A percentile compares a stretch with the other conserved stretches of the same genome.
phyloP scores from a whole-genome alignment of 2,113 vertebrate genomes.

The Chamaetylas fuelleborni region DNA sequence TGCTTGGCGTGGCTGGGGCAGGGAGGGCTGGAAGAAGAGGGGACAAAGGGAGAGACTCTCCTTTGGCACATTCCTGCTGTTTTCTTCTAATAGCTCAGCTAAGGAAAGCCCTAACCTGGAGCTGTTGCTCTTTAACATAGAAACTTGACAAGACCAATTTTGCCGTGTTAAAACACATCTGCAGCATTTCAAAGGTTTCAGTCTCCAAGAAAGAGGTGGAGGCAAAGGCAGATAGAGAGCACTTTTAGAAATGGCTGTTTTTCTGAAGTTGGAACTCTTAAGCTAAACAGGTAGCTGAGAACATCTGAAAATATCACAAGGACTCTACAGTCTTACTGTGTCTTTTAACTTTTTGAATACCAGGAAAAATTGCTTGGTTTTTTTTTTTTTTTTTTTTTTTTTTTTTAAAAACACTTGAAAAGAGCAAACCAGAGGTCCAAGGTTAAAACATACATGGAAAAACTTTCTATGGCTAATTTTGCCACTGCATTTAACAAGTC shows the following conservation, averaged over 20 bases:
- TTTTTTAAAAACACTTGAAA: not conserved
- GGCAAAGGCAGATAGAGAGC: not conserved
- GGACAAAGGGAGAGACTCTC: fast-evolving
- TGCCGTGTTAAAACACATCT: not conserved
- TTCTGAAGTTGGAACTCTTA: not conserved
- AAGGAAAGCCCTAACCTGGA: not conserved
- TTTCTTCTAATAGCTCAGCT: not conserved
- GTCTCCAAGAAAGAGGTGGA: not conserved
- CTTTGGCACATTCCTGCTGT: not conserved
- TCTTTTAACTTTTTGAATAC: not conserved
- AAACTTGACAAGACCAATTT: not conserved
- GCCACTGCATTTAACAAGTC: not conserved
- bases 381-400: not conserved
- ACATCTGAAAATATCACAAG: not conserved
- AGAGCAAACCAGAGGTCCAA: not conserved
- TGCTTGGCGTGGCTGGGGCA: not conserved
- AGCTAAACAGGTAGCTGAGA: not conserved
- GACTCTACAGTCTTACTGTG: not conserved
- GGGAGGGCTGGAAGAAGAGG: not conserved
- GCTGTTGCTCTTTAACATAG: fast-evolving
- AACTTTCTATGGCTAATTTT: not conserved
- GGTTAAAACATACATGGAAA: not conserved
- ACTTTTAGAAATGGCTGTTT: not conserved
- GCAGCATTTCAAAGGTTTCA: not conserved
- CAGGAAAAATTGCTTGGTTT: not conserved